Conservation (phyloP, 1,140 invertebrate genomes). For the Sycophila sp. region DNA sequence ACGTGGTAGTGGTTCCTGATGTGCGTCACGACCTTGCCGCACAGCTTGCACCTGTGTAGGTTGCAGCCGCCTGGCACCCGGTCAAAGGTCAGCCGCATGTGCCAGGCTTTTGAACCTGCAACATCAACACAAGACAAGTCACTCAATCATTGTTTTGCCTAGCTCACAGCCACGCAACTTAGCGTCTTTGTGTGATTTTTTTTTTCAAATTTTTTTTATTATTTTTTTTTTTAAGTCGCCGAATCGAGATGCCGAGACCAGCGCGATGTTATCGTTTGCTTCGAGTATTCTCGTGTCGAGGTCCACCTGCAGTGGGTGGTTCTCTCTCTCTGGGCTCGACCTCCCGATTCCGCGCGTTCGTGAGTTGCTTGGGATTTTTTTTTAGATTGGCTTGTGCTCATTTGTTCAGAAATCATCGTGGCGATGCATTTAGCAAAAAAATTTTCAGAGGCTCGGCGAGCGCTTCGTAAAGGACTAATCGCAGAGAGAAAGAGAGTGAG, state of each 20-base stretch:
- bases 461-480: slow-evolving; percentile 9
- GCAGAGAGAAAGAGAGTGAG: slow-evolving; percentile 39
- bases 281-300: too few species aligned
- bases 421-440: too few species aligned
- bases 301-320: too few species aligned
- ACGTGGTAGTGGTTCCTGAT: slow-evolving; percentile 91
- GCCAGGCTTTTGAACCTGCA: slow-evolving; percentile 91
- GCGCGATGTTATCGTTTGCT: too few species aligned
- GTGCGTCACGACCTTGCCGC: slow-evolving; percentile 90
- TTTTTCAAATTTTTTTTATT: slow-evolving; percentile 20
- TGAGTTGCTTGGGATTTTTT: too few species aligned
- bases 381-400: not conserved
- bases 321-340: slow-evolving; percentile 24
- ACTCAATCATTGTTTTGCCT: slow-evolving; percentile 62
- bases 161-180: slow-evolving; percentile 41
- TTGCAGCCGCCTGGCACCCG: slow-evolving; percentile 86
- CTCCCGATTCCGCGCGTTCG: too few species aligned
- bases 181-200: slow-evolving; percentile 25
- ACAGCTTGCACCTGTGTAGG: slow-evolving; percentile 89
- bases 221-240: slow-evolving; percentile 13
- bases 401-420: slow-evolving; percentile 31
- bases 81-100: slow-evolving; percentile 91
- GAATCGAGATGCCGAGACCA: slow-evolving; percentile 23
- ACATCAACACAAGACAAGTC: slow-evolving; percentile 74
- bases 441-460: too few species aligned